Percentiles rank a stretch among this genome's conserved stretches.
Conservation (phyloP, 2,888 invertebrate species). For the Bembecia ichneumoniformis region DNA sequence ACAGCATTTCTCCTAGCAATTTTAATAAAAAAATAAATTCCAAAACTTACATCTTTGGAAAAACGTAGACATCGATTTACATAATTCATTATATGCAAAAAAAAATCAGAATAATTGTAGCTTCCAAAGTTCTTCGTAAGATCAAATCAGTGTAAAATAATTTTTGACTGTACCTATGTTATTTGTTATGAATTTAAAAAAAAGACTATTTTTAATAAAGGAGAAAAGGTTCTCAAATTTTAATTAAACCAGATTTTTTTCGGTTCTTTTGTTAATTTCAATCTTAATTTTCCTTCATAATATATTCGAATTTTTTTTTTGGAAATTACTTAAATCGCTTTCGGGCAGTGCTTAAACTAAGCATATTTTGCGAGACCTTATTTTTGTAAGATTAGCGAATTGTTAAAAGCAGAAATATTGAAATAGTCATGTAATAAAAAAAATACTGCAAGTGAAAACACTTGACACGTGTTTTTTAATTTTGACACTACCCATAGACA, state of each 20-base stretch:
- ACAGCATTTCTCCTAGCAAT: conserved; percentile 26
- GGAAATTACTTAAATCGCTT: no score
- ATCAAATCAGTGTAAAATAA: not conserved
- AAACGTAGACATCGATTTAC: conserved; percentile 26
- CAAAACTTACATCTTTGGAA: conserved; percentile 44
- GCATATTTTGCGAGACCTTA: no score
- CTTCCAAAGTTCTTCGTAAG: not conserved
- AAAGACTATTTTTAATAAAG: not conserved
- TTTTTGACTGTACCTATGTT: not conserved
- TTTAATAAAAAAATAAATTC: conserved; percentile 44
- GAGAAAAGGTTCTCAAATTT: not conserved
- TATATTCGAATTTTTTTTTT: no score
- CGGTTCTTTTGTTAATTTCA: no score
- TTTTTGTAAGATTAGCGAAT: no score
- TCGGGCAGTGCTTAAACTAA: no score
- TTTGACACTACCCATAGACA: no score
- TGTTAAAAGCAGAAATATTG: no score
- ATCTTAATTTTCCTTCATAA: no score
- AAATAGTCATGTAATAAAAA: no score
- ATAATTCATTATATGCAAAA: not conserved
- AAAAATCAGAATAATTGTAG: not conserved
- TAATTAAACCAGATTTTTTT: not conserved
- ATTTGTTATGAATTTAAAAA: not conserved
- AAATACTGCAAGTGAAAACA: no score
- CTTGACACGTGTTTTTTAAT: no score